A percentile compares a stretch with the other conserved stretches of the same genome.
Conservation (phyloP, 92 coral and sea anemone species). For the Chrysogorgia sp. region DNA sequence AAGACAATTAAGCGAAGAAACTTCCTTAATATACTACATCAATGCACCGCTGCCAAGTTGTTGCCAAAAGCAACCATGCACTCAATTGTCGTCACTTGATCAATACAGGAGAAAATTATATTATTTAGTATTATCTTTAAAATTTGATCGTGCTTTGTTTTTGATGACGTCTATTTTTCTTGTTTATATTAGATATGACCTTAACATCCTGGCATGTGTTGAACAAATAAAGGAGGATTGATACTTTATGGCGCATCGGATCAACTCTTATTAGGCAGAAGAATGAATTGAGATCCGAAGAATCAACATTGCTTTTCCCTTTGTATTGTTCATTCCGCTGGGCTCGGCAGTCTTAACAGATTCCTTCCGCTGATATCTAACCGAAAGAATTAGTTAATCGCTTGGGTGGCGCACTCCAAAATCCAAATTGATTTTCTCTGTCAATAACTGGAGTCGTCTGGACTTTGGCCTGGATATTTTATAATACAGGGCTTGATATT, state of each 20-base stretch:
- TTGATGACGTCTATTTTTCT: neutral
- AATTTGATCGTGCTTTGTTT: neutral
- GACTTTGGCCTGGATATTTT: too few species aligned
- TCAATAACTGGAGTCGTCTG: too few species aligned
- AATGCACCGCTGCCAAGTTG: too few species aligned
- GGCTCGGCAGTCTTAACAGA: neutral
- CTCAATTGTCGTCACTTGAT: too few species aligned
- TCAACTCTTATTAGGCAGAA: constrained; percentile 22
- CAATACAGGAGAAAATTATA: neutral
- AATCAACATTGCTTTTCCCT: neutral
- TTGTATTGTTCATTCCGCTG: neutral
- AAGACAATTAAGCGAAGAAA: too few species aligned
- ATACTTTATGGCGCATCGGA: constrained; percentile 22
- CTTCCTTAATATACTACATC: too few species aligned
- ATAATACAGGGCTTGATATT: too few species aligned
- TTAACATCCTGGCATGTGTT: constrained; percentile 24
- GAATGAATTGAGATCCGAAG: neutral
- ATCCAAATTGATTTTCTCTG: too few species aligned
- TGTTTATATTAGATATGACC: constrained; percentile 19
- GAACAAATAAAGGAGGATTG: constrained; percentile 32
- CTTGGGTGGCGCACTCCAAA: neutral
- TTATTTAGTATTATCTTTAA: neutral
- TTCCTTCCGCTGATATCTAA: neutral
- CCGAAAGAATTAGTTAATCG: neutral
- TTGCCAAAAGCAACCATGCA: too few species aligned